Evolutionary conservation across 2,888 invertebrate genomes (phyloP), one percentile per base, ranked within the genome.

Genomic region (Stenotaenia linearis): DNA sequence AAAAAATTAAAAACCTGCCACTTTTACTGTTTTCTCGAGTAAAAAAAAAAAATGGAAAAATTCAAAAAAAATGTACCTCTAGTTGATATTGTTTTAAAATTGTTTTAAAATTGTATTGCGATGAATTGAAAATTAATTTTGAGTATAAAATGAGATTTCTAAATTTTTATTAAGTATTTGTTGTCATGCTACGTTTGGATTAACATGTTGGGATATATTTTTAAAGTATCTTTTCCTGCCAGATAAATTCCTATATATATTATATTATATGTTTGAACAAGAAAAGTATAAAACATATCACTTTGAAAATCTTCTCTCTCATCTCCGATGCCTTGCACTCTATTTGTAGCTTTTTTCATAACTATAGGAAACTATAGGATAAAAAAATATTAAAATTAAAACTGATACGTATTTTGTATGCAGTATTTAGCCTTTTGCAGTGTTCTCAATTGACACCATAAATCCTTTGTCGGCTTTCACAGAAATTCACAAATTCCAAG

Each of bases 271-370:
- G 25, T 69, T 69, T 10, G 69, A 69, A 69, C 23, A 28, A 69
- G 25, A 69, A 69, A 69, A 69, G 25, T 69, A 28, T n/a, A 69
- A 25, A 69, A 69, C 69, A 69, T 69, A 69, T 69, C 69, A 69
- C 69, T 50, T 50, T 50, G n/a, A 18, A 32, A n/a, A n/a, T 69
- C 69, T 25, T 69, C 69, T 69, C 69, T 69, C 69, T 69, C 56
- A 69, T 69, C 69, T 69, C 69, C 69, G 69, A 69, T 69, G 69
- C 69, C 69, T 69, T 69, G 69, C 69, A 69, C 69, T 69, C 69
- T 69, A 18, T 45, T 69, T 69, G 69, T 69, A 69, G 25, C 69
- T 28, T 69, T 69, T 69, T 69, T 69, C 69, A 69, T 69, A 69
- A 50, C 50, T n/a, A 15, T 50, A 50, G 50, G 7, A 50, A 18